Percentiles rank a stretch among this genome's conserved stretches.
Evolutionary conservation across 2,888 invertebrate species (phyloP).

Genomic region (Argyresthia goedartella): DNA sequence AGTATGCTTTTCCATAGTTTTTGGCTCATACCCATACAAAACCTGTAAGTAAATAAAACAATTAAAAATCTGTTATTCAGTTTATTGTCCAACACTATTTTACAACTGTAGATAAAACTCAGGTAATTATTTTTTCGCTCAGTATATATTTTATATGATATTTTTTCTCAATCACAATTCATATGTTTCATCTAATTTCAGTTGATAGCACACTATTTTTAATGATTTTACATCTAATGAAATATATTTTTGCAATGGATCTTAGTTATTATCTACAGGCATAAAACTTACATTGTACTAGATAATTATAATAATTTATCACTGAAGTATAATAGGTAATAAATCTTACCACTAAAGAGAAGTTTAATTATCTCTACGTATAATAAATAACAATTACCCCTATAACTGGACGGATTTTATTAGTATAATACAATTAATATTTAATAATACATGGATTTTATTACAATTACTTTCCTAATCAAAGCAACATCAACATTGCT

Average conservation of each 20-base stretch:
- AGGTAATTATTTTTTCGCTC: background rate
- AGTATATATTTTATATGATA: background rate
- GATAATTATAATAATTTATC: no score
- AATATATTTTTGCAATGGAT: no score
- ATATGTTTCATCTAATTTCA: no score
- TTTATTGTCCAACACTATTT: no score
- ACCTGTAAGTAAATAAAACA: no score
- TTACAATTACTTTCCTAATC: background rate
- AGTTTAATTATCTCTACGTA: slow-evolving; percentile 18
- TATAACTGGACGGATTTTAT: slow-evolving; percentile 42
- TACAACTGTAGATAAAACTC: background rate
- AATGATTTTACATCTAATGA: no score
- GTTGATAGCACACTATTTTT: no score
- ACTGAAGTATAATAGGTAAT: background rate
- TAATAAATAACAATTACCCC: slow-evolving; percentile 62
- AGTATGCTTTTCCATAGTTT: no score
- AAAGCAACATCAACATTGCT: background rate
- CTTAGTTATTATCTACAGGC: no score
- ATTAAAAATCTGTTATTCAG: no score
- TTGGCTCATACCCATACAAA: no score
- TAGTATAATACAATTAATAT: background rate
- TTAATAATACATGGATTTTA: background rate
- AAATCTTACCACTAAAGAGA: slow-evolving; percentile 1
- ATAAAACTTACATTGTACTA: no score
- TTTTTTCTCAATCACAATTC: background rate